Percentiles rank a stretch among this genome's conserved stretches.
phyloP scores from a whole-genome alignment of 2,113 vertebrate species.

The Micronycteris hirsuta region DNA sequence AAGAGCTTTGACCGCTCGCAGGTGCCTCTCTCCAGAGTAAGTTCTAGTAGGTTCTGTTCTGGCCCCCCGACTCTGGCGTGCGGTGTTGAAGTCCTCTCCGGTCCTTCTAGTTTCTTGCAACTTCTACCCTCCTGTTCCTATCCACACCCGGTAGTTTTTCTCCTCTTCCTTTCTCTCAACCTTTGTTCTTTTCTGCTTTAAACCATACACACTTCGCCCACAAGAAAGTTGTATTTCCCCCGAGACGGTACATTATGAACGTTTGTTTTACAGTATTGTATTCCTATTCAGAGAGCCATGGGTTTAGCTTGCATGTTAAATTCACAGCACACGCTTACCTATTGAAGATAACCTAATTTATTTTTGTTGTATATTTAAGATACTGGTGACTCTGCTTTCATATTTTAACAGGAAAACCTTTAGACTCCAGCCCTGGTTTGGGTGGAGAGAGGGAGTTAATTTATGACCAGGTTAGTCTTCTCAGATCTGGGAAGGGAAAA shows the following conservation, averaged over 20 bases:
- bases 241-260: not conserved
- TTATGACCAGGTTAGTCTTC: not conserved
- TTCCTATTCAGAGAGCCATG: not conserved
- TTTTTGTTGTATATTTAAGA: not conserved
- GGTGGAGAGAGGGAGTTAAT: not conserved
- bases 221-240: not conserved
- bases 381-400: not conserved
- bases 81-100: not conserved
- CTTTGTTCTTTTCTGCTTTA: not conserved
- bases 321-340: not conserved
- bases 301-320: not conserved
- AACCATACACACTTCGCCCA: not conserved
- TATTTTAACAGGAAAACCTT: not conserved
- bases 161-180: not conserved
- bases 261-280: not conserved
- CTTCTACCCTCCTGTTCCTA: not conserved
- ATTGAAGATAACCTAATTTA: not conserved
- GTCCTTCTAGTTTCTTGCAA: not conserved
- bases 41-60: not conserved
- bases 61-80: not conserved
- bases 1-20: not conserved
- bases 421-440: not conserved
- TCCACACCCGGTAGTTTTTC: not conserved
- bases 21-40: not conserved
- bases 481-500: not conserved